Evolutionary conservation across 2,888 invertebrate species (phyloP).

Genomic region (Sclerodermus sp.): DNA sequence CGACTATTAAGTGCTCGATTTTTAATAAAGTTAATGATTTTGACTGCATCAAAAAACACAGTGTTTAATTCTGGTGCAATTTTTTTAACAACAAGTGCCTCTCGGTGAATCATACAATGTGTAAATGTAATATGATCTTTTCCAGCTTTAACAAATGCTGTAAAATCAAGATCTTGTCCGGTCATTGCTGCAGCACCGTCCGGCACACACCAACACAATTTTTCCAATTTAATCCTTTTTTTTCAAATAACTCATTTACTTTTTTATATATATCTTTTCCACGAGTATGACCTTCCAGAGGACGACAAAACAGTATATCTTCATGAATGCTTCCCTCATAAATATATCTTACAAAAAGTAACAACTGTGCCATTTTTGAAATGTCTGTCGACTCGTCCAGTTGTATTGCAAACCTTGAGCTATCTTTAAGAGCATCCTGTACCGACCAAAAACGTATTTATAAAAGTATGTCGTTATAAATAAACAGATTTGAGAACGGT

Average conservation of each 20-base stretch:
- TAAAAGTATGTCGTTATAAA: too few species aligned
- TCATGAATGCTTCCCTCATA: constrained; percentile 14
- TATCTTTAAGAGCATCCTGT: constrained; percentile 18
- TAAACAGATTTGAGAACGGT: too few species aligned
- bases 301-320: constrained; percentile 19
- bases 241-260: constrained; percentile 18
- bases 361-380: constrained; percentile 10
- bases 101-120: constrained; percentile 32
- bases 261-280: constrained; percentile 18
- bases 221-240: constrained; percentile 16
- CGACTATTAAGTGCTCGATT: constrained; percentile 30
- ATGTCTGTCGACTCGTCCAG: constrained; percentile 21
- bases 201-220: constrained; percentile 13
- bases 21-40: constrained; percentile 35
- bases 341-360: constrained; percentile 15
- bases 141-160: constrained; percentile 7
- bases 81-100: constrained; percentile 32
- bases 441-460: too few species aligned
- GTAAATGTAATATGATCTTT: constrained; percentile 17
- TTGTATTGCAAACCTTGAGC: constrained; percentile 18
- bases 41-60: constrained; percentile 29
- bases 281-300: constrained; percentile 15
- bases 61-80: constrained; percentile 28
- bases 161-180: constrained; percentile 14
- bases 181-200: constrained; percentile 13